Base-by-base conservation (phyloP, 2,888 invertebrate species). In the Peribatodes rhomboidaria region DNA sequence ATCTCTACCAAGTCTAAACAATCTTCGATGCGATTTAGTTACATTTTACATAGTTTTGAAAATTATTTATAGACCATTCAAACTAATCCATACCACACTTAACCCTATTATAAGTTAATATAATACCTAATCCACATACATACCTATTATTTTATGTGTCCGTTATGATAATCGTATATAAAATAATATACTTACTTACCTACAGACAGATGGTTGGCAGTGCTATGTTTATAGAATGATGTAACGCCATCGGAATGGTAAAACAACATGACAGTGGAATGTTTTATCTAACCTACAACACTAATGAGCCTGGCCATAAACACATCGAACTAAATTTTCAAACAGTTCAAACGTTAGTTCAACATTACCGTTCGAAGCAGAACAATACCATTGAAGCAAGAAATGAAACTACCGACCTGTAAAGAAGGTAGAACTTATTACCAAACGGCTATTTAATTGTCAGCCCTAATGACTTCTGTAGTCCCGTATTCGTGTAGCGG, bases 181-280 rank as follows among this genome's bases (percentile, higher is more conserved):
- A 60, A 27, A 27, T 27, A 27, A 27, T 27, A 27, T n/a, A 27
- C 6, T 27, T 4, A 27, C 2, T 4, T 27, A 27, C 31, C 56
- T 46, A 64, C 54, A 42, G 50, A 60, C 56, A 56, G 41, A 55
- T 56, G 59, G 39, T 22, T 31, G 55, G 35, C 55, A 44, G 55
- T 13, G 35, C 59, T 59, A 58, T 55, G 55, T 55, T 59, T 60
- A 59, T 61, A 47, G 46, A 50, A 61, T 65, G 65, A 65, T 61
- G 65, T 61, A 65, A 65, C 37, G 56, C 56, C 52, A 52, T 53
- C 33, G 65, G 65, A 41, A 65, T 65, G 60, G 60, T 65, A 53
- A 16, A 56, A 52, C 60, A 61, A 53, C 56, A 65, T 53, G 65
- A 39, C 56, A 55, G 56, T 46, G 55, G 65, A 55, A 64, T 65